These are phyloP conservation scores for Chinchilla lanigera DNA, from an alignment of 2,113 vertebrate species.

Conservation along the genomic window DNA sequence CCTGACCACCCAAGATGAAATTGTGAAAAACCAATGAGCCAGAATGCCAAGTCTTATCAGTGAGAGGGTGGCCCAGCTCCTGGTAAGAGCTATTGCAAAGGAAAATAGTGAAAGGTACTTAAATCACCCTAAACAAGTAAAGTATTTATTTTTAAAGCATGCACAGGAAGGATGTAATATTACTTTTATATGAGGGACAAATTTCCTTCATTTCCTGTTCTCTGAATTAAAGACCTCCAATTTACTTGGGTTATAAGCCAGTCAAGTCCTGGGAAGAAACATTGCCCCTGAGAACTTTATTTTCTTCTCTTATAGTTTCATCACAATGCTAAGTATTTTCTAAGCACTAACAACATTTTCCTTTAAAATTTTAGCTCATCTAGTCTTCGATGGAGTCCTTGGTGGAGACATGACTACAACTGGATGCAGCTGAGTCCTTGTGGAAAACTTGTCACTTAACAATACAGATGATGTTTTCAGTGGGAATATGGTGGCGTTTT, in stretches of 20 bases:
- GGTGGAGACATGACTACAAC: neutral
- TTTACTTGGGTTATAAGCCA: conserved; percentile 23
- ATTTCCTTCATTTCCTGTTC: conserved; percentile 68
- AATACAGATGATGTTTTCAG: neutral
- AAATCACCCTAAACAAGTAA: conserved; percentile 65
- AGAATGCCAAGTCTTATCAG: conserved; percentile 33
- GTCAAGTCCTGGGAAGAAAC: conserved; percentile 30
- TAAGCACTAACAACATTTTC: neutral
- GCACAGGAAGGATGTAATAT: conserved; percentile 71
- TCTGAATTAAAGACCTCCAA: conserved; percentile 31
- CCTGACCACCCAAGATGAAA: conserved; percentile 68
- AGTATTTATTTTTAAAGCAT: conserved; percentile 75
- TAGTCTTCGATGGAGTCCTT: neutral
- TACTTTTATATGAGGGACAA: conserved; percentile 68
- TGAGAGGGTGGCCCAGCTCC: conserved; percentile 35
- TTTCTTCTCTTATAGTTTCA: neutral
- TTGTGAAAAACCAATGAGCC: neutral
- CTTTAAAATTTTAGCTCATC: neutral
- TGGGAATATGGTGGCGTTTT: neutral
- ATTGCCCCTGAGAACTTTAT: neutral
- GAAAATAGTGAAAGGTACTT: conserved; percentile 60
- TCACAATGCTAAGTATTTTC: neutral
- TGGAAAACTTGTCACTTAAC: neutral
- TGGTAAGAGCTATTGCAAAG: conserved; percentile 34
- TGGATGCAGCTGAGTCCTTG: neutral